Percentiles rank a stretch among this genome's conserved stretches.
These are phyloP conservation scores for Drosophila nigritarsus DNA, from an alignment of 2,888 invertebrate genomes.

Conservation along the genomic window DNA sequence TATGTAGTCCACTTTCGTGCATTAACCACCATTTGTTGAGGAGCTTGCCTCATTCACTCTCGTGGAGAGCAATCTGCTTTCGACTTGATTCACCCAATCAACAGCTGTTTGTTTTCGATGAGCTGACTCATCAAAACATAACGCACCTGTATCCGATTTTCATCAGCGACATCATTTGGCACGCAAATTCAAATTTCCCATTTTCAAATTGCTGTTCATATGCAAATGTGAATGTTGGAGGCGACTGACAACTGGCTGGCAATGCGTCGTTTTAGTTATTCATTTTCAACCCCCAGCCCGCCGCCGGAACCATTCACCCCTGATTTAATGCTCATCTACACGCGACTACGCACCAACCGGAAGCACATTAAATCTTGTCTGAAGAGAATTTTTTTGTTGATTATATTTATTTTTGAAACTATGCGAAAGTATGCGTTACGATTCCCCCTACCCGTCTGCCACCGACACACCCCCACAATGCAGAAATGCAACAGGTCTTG, in stretches of 20 bases:
- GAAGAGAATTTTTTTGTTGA: slow-evolving; percentile 39
- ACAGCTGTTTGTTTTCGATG: slow-evolving; percentile 1
- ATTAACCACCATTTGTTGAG: background rate
- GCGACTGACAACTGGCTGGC: background rate
- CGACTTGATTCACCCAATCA: slow-evolving; percentile 25
- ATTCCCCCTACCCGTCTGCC: background rate
- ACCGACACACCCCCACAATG: background rate
- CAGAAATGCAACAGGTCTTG: slow-evolving; percentile 7
- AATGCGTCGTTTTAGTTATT: slow-evolving; percentile 15
- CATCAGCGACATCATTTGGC: slow-evolving; percentile 14
- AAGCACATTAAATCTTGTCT: slow-evolving; percentile 56
- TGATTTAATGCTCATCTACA: slow-evolving; percentile 24
- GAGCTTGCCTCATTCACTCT: background rate
- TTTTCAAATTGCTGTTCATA: slow-evolving; percentile 18
- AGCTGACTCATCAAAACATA: background rate
- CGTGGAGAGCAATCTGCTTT: background rate
- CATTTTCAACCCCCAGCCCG: background rate
- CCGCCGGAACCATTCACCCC: background rate
- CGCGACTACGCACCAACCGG: slow-evolving; percentile 55
- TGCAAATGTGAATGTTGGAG: slow-evolving; percentile 30
- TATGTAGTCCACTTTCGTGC: no score
- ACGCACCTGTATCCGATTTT: slow-evolving; percentile 4
- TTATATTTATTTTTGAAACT: slow-evolving; percentile 10
- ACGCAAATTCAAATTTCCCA: slow-evolving; percentile 22
- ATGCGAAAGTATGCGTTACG: slow-evolving; percentile 45